Evolutionary conservation across 2,888 invertebrate genomes (phyloP), one percentile per base, ranked within the genome.

Genomic region (Strigamia crassipes): DNA sequence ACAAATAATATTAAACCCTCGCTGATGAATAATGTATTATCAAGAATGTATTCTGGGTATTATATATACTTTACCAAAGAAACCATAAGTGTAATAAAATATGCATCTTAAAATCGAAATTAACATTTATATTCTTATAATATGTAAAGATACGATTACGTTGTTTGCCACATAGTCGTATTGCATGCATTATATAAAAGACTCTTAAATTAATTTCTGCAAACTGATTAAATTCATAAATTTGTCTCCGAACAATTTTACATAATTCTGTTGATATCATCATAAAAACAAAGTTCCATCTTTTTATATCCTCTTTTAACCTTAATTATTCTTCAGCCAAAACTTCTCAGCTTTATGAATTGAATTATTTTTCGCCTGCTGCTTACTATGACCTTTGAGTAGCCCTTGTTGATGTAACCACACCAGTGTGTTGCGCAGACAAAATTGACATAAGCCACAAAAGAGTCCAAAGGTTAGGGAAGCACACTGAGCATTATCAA

Each of bases 281-380:
- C 23, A 23, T 66, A 21, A 66, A 23, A 12, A 66, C 9, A 66
- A 23, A 66, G 21, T 66, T 12, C 18, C 23, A 66, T 21, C 61
- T 66, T 66, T 66, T 66, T 2, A 66, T 21, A 66, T 66, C 61
- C 61, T 6, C 61, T 66, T 66, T 66, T 66, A 66, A 66, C 21
- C 61, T 23, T 66, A 66, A 66, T 66, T 66, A 66, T 66, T 23
- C 61, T 66, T 66, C 12, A 66, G 21, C 61, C 18, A 18, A 66
- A 66, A 66, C 21, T n/a, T 21, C 61, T 66, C 61, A 66, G 61
- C 61, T 66, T 66, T 66, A 66, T 66, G 61, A 66, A 66, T 66
- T 66, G 61, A 66, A 66, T 66, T 66, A 66, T 66, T 66, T 66
- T 66, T 66, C 61, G 61, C 61, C 61, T 66, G 21, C 61, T 66